Conservation (phyloP, 2,113 vertebrate genomes). For the Euleptes europaea region DNA sequence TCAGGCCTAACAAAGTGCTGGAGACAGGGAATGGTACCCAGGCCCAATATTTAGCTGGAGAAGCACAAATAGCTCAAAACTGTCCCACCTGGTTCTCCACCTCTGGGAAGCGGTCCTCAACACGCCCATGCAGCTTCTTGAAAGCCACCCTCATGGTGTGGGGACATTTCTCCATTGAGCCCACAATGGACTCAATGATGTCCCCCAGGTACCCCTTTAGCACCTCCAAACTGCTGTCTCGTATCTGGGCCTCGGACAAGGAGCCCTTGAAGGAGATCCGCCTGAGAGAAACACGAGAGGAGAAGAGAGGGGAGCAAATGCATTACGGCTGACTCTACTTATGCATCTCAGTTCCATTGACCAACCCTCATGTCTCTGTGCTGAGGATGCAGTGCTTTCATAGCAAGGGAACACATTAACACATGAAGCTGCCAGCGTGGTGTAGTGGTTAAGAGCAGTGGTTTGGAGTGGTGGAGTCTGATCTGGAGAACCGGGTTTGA, state of each 20-base stretch:
- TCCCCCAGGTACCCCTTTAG: constrained; percentile 84
- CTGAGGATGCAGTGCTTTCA: too few species aligned
- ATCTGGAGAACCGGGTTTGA: too few species aligned
- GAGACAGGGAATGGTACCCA: background rate
- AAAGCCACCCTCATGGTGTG: constrained; percentile 84
- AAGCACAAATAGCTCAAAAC: too few species aligned
- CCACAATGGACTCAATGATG: constrained; percentile 83
- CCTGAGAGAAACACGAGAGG: constrained; percentile 54
- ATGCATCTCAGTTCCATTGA: too few species aligned
- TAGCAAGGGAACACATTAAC: too few species aligned
- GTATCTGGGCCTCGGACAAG: constrained; percentile 79
- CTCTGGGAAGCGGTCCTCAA: constrained; percentile 81
- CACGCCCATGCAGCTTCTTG: constrained; percentile 83
- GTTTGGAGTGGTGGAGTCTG: too few species aligned
- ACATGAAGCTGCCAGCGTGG: too few species aligned
- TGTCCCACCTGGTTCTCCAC: constrained; percentile 79
- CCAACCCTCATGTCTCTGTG: background rate
- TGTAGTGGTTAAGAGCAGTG: too few species aligned
- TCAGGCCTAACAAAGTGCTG: too few species aligned
- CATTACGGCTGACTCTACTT: background rate
- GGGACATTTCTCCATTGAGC: constrained; percentile 84
- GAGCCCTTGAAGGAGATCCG: constrained; percentile 89
- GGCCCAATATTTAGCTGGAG: fast-evolving
- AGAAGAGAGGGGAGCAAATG: too few species aligned
- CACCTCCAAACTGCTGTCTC: constrained; percentile 88